Base-by-base conservation (phyloP, 2,113 vertebrate genomes). In the Poeciliopsis turrubarensis region DNA sequence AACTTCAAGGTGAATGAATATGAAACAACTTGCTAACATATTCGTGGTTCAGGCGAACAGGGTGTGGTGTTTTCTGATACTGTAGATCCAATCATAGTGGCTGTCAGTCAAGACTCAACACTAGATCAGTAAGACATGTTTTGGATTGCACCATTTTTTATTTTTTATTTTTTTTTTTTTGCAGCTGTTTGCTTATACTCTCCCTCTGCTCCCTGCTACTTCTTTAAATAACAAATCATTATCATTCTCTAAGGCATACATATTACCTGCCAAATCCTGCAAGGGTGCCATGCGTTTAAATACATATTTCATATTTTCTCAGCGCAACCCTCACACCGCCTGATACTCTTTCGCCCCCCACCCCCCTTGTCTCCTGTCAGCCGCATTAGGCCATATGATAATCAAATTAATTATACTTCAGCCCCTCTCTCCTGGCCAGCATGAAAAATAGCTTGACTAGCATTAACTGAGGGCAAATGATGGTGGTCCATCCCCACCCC, bases 321-420 rank as follows among this genome's bases (percentile, higher is more conserved):
- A 84, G 87, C 64, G 1, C 70, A 51, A 65, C 62, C 70, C 66
- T 71, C 72, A 5, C 64, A 34, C 71, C 65, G 34, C 70, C 86
- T 68, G 75, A 83, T 82, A 78, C 85, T 86, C 87, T 77, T 75
- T 72, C 89, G 79, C 86, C 89, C 87, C 82, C 84, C 34, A 1
- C 10, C 85, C 44, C 25, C 85, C 86, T 86, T 26, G 37, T 89
- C 88, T 77, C 91, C 94, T 94, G 94, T 95, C 94, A 94, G 82
- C 93, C 75, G 86, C 93, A 94, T 92, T 93, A 94, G 78, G 84
- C 90, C 92, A 87, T 93, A 93, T 92, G 93, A 93, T 95, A 94
- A 95, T 95, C 91, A 92, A 93, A 94, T 94, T 94, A 95, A 95
- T 95, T 94, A 94, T 93, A 93, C 94, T 91, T 82, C 91, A 93